phyloP scores from a whole-genome alignment of 2,113 vertebrate genomes.

The Falco punctatus region DNA sequence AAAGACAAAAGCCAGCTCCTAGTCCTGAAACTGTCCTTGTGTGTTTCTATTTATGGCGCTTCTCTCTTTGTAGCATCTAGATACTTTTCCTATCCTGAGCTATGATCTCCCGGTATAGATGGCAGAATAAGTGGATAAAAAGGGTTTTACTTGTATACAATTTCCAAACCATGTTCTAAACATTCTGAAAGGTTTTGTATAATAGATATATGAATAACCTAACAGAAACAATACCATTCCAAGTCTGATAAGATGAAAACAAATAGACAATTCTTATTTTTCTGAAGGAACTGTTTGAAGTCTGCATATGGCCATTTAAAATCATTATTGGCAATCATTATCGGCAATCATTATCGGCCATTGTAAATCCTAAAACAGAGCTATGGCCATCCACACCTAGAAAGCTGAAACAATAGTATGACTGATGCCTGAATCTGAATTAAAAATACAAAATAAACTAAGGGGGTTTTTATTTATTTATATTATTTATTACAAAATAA shows the following conservation, averaged over 20 bases:
- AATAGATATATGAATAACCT: background rate
- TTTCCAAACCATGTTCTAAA: background rate
- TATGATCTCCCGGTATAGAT: background rate
- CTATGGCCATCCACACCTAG: background rate
- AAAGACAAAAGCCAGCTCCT: background rate
- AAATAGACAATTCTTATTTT: background rate
- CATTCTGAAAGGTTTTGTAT: background rate
- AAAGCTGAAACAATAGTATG: background rate
- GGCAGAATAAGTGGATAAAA: background rate
- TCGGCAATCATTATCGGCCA: background rate
- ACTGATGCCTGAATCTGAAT: background rate
- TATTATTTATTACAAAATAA: background rate
- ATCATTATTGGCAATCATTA: background rate
- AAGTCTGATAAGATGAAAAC: background rate
- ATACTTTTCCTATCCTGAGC: background rate
- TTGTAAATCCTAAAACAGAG: background rate
- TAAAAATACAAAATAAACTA: background rate
- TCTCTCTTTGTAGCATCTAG: background rate
- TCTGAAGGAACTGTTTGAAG: background rate
- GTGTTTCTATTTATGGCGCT: background rate
- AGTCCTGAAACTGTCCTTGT: background rate
- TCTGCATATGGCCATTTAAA: background rate
- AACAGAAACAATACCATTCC: background rate
- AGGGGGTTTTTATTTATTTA: background rate
- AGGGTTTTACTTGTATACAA: background rate